Evolutionary conservation across 2,797 vertebrate species (phyloP).

Genomic region (Lophura swinhoii): DNA sequence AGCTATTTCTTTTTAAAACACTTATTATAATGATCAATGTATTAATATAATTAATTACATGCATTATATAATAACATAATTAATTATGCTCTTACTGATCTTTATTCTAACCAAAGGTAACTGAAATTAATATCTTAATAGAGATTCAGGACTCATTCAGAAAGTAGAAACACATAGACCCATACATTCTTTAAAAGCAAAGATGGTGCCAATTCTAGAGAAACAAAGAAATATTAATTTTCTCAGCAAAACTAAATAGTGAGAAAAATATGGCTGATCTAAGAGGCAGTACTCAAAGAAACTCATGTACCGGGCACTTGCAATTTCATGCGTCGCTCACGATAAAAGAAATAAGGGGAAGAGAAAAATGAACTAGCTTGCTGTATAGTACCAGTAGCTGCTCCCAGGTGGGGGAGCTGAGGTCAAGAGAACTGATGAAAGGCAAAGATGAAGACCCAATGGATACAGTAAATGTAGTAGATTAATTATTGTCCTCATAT

Average conservation of each 20-base stretch:
- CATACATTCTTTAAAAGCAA: neutral
- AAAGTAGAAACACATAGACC: neutral
- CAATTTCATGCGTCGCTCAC: neutral
- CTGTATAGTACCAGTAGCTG: neutral
- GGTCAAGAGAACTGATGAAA: neutral
- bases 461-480: neutral
- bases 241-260: neutral
- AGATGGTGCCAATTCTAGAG: neutral
- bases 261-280: neutral
- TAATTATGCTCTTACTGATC: neutral
- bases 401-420: neutral
- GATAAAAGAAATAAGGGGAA: rapidly evolving
- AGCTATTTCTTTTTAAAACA: neutral
- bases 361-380: neutral
- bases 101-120: neutral
- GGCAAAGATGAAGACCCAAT: neutral
- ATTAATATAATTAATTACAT: neutral
- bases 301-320: neutral
- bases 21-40: neutral
- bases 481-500: neutral
- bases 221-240: neutral
- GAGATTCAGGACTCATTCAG: neutral
- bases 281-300: neutral
- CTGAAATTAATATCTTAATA: neutral
- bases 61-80: neutral